Conservation (phyloP, 2,113 vertebrate species). For the Diadophis punctatus region DNA sequence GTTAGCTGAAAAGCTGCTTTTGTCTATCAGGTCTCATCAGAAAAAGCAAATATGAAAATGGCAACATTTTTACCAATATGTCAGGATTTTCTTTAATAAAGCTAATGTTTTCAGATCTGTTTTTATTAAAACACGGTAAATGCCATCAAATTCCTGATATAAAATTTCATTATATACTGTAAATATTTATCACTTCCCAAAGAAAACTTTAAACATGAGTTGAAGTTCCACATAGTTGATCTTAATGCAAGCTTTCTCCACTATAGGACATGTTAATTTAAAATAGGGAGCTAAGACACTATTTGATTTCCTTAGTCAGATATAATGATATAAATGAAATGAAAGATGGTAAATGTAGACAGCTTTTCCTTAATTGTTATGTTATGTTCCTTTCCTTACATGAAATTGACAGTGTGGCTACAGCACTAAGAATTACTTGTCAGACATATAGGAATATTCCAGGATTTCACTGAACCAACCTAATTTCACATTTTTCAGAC, state of each 20-base stretch:
- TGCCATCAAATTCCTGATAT: constrained; percentile 76
- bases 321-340: neutral
- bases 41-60: constrained; percentile 77
- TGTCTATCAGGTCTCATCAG: constrained; percentile 74
- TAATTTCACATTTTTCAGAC: neutral
- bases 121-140: constrained; percentile 81
- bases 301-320: constrained; percentile 33
- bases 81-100: constrained; percentile 73
- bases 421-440: neutral
- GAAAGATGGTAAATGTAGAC: neutral
- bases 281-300: constrained; percentile 31
- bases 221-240: constrained; percentile 67
- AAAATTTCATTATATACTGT: constrained; percentile 75
- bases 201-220: constrained; percentile 70
- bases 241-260: constrained; percentile 64
- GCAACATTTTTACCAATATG: constrained; percentile 74
- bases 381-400: neutral
- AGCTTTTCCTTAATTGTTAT: neutral
- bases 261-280: constrained; percentile 59
- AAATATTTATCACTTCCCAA: constrained; percentile 78
- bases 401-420: neutral
- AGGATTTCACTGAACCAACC: neutral
- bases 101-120: constrained; percentile 73
- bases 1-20: constrained; percentile 76
- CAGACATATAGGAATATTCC: neutral